These are phyloP conservation scores for Creontiades dilutus DNA, from an alignment of 2,888 invertebrate genomes.

Conservation along the genomic window DNA sequence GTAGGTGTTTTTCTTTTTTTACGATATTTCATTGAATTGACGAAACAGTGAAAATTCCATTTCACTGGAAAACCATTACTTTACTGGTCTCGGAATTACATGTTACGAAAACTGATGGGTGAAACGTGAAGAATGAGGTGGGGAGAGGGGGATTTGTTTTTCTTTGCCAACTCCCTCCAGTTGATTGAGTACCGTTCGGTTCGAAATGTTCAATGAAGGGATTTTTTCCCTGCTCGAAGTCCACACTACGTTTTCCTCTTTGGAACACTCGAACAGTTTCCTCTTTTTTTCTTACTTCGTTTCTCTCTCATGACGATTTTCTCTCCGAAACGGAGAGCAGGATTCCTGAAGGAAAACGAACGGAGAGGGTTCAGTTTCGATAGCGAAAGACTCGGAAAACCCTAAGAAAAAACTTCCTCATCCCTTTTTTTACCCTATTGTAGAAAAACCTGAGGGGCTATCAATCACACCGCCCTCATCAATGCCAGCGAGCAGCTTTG, in stretches of 20 bases:
- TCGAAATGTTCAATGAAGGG: slow-evolving; percentile 54
- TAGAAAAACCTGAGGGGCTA: background rate
- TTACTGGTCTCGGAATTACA: background rate
- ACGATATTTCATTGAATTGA: background rate
- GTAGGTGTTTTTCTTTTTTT: too few relatives aligned
- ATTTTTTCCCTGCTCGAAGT: slow-evolving; percentile 24
- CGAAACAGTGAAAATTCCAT: background rate
- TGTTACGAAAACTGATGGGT: slow-evolving; percentile 35
- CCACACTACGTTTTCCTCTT: slow-evolving; percentile 16
- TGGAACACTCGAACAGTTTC: slow-evolving; percentile 24
- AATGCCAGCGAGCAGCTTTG: background rate
- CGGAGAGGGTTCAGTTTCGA: slow-evolving; percentile 2
- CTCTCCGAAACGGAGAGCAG: slow-evolving; percentile 2
- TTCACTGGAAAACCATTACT: background rate
- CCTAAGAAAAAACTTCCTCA: background rate
- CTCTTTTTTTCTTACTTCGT: background rate
- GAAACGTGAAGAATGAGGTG: background rate
- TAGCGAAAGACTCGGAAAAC: slow-evolving; percentile 10
- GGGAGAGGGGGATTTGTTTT: slow-evolving; percentile 24
- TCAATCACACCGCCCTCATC: slow-evolving; percentile 6
- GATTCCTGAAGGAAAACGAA: slow-evolving; percentile 11
- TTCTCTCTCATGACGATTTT: slow-evolving; percentile 24
- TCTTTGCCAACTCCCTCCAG: slow-evolving; percentile 35
- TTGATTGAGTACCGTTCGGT: slow-evolving; percentile 49
- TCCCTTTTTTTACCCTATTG: background rate